phyloP scores from a whole-genome alignment of 2,888 invertebrate genomes.

The Petrolisthes cinctipes region DNA sequence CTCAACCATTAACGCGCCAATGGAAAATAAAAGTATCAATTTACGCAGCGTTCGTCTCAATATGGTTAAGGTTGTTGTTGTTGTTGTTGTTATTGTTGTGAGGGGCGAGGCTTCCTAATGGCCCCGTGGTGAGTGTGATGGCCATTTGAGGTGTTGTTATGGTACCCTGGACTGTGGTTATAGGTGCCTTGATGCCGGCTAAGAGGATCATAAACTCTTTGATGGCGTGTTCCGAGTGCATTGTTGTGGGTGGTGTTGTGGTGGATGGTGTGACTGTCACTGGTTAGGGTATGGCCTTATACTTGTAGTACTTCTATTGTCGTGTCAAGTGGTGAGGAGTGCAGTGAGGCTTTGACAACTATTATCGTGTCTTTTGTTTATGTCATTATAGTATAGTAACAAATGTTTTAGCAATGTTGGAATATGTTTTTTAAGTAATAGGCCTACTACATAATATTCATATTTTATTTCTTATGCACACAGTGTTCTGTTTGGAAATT shows the following conservation, averaged over 20 bases:
- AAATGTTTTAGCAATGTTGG: no score
- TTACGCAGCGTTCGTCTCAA: background rate
- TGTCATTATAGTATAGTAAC: no score
- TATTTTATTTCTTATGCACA: no score
- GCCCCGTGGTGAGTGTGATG: background rate
- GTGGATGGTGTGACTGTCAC: background rate
- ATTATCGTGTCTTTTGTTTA: no score
- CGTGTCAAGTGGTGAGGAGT: no score
- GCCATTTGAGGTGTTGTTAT: slow-evolving; percentile 10
- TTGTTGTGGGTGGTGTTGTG: background rate
- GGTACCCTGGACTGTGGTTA: background rate
- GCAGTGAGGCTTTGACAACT: no score
- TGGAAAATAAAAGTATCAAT: background rate
- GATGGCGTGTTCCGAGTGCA: slow-evolving; percentile 2
- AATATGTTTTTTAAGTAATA: no score
- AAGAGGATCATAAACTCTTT: slow-evolving; percentile 12
- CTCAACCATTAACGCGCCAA: background rate
- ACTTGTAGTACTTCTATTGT: no score
- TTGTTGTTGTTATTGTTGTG: background rate
- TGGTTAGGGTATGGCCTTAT: background rate
- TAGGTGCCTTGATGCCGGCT: background rate
- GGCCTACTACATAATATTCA: no score
- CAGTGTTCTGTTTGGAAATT: no score
- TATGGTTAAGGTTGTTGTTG: background rate
- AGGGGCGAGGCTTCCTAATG: background rate